phyloP scores from a whole-genome alignment of 2,888 invertebrate species.

The Scaeva pyrastri region DNA sequence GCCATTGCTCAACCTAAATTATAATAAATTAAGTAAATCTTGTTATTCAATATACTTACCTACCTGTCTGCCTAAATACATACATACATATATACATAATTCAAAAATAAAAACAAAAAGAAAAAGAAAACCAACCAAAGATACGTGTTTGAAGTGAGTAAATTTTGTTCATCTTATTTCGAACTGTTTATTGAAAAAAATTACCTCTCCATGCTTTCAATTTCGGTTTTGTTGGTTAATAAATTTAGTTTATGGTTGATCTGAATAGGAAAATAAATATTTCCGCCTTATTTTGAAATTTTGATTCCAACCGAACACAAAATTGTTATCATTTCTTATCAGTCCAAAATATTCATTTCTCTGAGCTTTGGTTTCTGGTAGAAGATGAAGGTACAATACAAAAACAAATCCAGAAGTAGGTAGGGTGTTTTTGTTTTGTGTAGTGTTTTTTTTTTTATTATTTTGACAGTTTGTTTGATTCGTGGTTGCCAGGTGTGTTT shows the following conservation, averaged over 20 bases:
- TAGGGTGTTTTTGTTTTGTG: neutral
- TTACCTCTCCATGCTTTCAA: neutral
- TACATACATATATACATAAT: no score
- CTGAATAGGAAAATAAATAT: neutral
- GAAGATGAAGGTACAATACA: conserved; percentile 5
- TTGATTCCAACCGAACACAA: neutral
- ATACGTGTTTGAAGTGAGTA: conserved; percentile 8
- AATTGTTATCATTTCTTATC: neutral
- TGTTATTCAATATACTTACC: neutral
- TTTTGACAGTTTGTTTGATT: neutral
- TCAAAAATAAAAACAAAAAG: conserved; percentile 33
- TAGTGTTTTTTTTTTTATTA: conserved; percentile 1
- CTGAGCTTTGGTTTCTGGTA: neutral
- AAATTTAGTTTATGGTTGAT: no score
- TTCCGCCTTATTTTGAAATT: conserved; percentile 6
- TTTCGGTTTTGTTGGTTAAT: conserved; percentile 5
- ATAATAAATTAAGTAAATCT: neutral
- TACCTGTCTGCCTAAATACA: no score
- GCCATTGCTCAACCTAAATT: neutral
- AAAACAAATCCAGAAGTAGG: neutral
- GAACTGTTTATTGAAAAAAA: no score
- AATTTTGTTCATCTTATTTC: neutral
- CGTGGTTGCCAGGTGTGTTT: conserved; percentile 16
- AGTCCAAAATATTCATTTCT: neutral
- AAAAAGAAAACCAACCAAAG: conserved; percentile 23